Base-by-base conservation (phyloP, 92 coral and sea anemone genomes). In the Plumapathes pennacea region DNA sequence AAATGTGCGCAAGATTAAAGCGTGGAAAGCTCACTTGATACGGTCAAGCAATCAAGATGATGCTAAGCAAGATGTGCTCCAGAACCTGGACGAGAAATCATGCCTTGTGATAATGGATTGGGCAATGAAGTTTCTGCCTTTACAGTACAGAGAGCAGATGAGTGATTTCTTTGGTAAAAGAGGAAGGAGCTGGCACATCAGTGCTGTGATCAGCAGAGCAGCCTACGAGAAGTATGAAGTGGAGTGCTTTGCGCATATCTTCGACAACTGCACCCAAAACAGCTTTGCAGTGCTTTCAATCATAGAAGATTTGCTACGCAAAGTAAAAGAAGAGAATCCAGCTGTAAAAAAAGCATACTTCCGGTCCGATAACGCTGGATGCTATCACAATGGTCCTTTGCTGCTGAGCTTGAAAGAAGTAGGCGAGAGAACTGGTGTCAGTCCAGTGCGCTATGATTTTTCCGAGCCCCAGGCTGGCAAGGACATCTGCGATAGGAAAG, bases 401-500 rank as follows among this genome's bases (percentile, higher is more conserved):
- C 12, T 68, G 51, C 57, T 67, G 8, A 67, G 77, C 25, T 71
- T 77, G 5, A 29, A 17, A 38, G 37, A 60, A 8, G 47, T 77
- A 2, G 77, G 77, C 10, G 42, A 42, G 26, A 21, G 71, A 29
- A 57, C 57, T 21, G 71, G 77, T 25, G 64, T 67, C 48, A 67
- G 10, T 6, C 54, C 57, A 17, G 20, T 57, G 12, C 64, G 76
- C 7, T 77, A 77, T 33, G 77, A 77, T 38, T 68, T 57, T 51
- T 77, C 77, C 0, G 84, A 77, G 3, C 77, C 66, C 10, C 84
- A 68, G 47, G 40, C 69, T n/a, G 84, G 77, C 1, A 77, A 77
- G 47, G 84, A 77, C 29, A 57, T 68, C 22, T 77, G 84, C 10
- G 77, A 77, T 32, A 43, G 84, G 23, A 77, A 76, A 20, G 32